A percentile compares a stretch with the other conserved stretches of the same genome.
phyloP scores from a whole-genome alignment of 2,797 vertebrate genomes.

The Pithecia hirsuta region DNA sequence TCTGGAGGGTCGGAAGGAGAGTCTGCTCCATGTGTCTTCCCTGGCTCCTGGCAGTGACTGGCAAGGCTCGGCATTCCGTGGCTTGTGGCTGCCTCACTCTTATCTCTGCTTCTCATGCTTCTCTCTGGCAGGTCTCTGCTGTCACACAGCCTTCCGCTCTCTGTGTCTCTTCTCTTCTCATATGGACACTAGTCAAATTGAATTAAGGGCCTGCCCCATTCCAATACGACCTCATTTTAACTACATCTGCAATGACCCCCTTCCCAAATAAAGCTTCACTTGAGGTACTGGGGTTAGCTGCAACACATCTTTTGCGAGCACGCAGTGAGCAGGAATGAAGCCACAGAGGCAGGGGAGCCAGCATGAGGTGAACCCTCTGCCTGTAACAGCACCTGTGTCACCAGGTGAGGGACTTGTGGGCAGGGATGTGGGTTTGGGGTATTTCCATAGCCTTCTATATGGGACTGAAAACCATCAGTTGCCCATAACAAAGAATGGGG shows the following conservation, averaged over 20 bases:
- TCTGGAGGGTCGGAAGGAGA: not conserved
- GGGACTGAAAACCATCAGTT: not conserved
- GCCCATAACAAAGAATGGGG: not conserved
- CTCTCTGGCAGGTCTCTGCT: not conserved
- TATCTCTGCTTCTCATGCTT: accelerated
- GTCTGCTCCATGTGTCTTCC: accelerated
- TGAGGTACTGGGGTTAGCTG: not conserved
- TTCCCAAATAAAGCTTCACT: not conserved
- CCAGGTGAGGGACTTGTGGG: accelerated
- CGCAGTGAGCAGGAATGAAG: not conserved
- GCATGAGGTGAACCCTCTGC: accelerated
- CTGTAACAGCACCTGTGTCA: accelerated
- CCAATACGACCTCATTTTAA: not conserved
- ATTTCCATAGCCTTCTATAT: not conserved
- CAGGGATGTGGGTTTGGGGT: not conserved
- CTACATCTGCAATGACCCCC: not conserved
- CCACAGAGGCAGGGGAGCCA: not conserved
- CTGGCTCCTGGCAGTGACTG: accelerated
- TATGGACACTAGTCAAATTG: not conserved
- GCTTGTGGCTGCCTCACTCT: accelerated
- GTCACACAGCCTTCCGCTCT: not conserved
- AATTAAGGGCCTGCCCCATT: not conserved
- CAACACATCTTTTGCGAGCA: not conserved
- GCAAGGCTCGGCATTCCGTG: accelerated
- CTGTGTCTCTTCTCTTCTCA: not conserved